Base-by-base conservation (phyloP, 2,888 invertebrate species). In the Drosophila histrio region DNA sequence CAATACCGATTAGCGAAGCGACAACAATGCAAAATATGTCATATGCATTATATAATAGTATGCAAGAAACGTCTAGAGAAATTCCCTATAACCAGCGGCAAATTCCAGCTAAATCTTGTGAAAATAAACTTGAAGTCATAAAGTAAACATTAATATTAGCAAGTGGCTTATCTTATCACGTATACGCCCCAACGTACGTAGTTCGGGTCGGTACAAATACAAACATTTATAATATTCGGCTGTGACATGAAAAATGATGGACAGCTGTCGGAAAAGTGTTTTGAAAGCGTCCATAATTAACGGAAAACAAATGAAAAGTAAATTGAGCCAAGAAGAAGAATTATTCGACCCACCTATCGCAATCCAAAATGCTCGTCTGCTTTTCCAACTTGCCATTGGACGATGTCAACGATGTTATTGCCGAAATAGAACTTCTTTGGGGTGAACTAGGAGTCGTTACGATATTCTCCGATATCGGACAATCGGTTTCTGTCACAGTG, bases 341-440 rank as follows among this genome's bases (percentile, higher is more conserved):
- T 26, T n/a, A 15, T 7, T 34, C 5, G 26, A 79, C 89, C 53
- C 67, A 90, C 90, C 90, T 90, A 63, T 90, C 90, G 49, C 49
- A 59, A 50, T 87, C 86, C 76, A 87, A 65, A 54, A 77, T 56
- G 60, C 90, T 90, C 41, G 78, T 60, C 61, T 88, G 90, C 63
- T 89, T 90, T 53, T 83, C 74, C 62, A 90, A 58, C 67, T 84
- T 87, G 50, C 77, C 79, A 58, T 77, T 68, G 21, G 65, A 57
- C 5, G 64, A 47, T 8, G 64, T 21, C 32, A 38, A 7, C 24
- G 67, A 34, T 2, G 61, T 38, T 21, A 63, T 68, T 4, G 61
- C 43, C n/a, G 69, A 49, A 19, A 46, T 39, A 0, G 72, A 60
- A 2, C 9, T 46, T 4, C 52, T 38, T 13, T 46, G 36, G 8